Evolutionary conservation across 2,797 vertebrate genomes (phyloP).

Genomic region (Danio kyathit): DNA sequence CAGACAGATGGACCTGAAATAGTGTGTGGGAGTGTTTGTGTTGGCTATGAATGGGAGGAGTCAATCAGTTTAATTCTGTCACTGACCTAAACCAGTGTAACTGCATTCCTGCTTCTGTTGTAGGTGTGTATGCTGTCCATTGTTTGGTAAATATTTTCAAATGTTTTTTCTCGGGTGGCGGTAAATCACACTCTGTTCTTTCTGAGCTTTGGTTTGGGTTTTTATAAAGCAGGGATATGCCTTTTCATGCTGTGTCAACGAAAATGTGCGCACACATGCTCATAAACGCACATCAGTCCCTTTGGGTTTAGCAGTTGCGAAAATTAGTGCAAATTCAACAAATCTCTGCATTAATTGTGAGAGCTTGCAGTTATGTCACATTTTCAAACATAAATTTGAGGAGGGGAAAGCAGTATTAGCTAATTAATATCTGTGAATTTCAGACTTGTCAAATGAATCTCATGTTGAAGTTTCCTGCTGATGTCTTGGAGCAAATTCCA

Average conservation of each 20-base stretch:
- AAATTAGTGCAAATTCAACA: background rate
- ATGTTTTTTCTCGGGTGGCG: constrained; percentile 21
- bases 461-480: constrained; percentile 21
- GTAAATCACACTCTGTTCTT: constrained; percentile 13
- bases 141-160: constrained; percentile 46
- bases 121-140: constrained; percentile 51
- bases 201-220: constrained; percentile 5
- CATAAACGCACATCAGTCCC: background rate
- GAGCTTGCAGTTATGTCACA: background rate
- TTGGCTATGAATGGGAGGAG: constrained; percentile 34
- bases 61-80: constrained; percentile 24
- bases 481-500: constrained; percentile 5
- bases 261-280: background rate
- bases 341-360: background rate
- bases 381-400: background rate
- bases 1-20: constrained; percentile 39
- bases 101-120: constrained; percentile 41
- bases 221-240: background rate
- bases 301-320: background rate
- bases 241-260: background rate
- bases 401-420: background rate
- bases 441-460: background rate
- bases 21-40: constrained; percentile 39
- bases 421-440: constrained; percentile 23
- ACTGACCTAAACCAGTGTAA: constrained; percentile 48